Evolutionary conservation across 1,140 invertebrate genomes (phyloP), one percentile per base, ranked within the genome.

Genomic region (Chrysomallon squamiferum): DNA sequence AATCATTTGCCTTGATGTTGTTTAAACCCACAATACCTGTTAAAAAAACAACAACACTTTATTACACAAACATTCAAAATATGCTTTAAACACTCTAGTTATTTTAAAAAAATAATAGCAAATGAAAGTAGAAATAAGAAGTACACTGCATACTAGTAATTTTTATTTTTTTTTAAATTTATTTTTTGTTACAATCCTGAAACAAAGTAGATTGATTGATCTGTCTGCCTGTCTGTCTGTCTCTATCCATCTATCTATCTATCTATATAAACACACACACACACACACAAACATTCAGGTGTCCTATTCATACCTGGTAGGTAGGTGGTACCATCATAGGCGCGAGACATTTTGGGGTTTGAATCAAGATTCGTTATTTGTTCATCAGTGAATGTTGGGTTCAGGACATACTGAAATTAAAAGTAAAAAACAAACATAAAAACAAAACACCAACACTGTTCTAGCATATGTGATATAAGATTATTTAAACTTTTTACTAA

Each of bases 281-380:
- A n/a, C n/a, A n/a, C n/a, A n/a, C n/a, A n/a, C n/a, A n/a, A n/a
- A n/a, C n/a, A n/a, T n/a, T n/a, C n/a, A n/a, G n/a, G n/a, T n/a
- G n/a, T n/a, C n/a, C n/a, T n/a, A n/a, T n/a, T n/a, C n/a, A n/a
- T 74, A 86, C 86, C 97, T 27, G 98, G 96, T 71, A 95, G 90
- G 85, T 99, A 99, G 75, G 96, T 90, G 0, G 94, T 96, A 13
- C 97, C 96, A 87, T 99, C 96, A 76, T 97, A 98, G 11, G 98
- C 96, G 81, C 96, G 88, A 0, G 94, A 96, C 81, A 95, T 88
- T 83, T 96, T 97, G 7, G 91, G 91, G 80, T 90, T 92, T 13
- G 84, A 88, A 80, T 99, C 95, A 69, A 99, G 83, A 32, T 89
- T 88, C 30, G 85, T 83, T 69, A 99, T 98, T 78, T 95, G 91